These are phyloP conservation scores for Dasypolia templi DNA, from an alignment of 2,888 invertebrate genomes.

Conservation along the genomic window DNA sequence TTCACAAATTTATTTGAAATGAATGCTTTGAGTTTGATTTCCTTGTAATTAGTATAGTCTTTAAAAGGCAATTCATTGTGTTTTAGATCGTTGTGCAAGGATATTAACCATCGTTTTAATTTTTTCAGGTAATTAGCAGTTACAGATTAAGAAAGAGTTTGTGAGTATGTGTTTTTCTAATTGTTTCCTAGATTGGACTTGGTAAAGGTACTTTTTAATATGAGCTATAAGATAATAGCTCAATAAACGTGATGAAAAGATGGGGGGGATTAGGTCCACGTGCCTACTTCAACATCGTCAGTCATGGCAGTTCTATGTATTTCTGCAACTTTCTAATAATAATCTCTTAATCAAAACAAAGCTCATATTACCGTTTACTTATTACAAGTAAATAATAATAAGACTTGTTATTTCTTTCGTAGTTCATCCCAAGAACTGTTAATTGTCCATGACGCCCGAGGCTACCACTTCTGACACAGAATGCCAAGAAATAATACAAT, in stretches of 20 bases:
- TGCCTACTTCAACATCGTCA: neutral
- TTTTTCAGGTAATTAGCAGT: constrained; percentile 43
- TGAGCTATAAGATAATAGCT: neutral
- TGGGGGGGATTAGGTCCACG: neutral
- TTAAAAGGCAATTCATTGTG: neutral
- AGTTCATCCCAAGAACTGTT: neutral
- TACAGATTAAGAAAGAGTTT: constrained; percentile 1
- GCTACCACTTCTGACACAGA: neutral
- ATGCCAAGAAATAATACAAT: neutral
- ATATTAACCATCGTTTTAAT: constrained; percentile 12
- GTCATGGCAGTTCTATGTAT: neutral
- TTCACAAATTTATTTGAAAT: too few relatives aligned
- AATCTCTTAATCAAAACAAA: neutral
- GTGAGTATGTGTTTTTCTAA: neutral
- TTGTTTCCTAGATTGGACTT: neutral
- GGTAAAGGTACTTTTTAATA: neutral
- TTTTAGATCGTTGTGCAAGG: too few relatives aligned
- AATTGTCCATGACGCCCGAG: constrained; percentile 11
- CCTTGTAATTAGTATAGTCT: too few relatives aligned
- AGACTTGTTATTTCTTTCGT: neutral
- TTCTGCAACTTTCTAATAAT: neutral
- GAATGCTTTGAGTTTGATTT: too few relatives aligned
- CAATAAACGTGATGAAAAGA: neutral
- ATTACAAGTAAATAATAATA: constrained; percentile 13
- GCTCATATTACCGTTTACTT: neutral